A percentile compares a stretch with the other conserved stretches of the same genome.
These are phyloP conservation scores for Hipposideros larvatus DNA, from an alignment of 2,797 vertebrate genomes.

Conservation along the genomic window DNA sequence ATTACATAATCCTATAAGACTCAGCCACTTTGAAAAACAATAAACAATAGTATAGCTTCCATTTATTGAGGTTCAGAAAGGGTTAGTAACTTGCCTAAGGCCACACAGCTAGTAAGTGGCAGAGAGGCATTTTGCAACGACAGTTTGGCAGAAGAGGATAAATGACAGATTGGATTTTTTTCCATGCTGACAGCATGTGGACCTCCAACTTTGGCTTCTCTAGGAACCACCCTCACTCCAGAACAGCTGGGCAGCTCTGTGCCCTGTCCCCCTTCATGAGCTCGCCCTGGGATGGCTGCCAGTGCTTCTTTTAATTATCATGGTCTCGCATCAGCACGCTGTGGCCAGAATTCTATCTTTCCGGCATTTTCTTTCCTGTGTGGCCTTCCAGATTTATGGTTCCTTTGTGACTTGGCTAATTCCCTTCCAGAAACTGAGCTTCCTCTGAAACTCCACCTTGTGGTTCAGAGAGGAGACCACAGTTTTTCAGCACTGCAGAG, in stretches of 20 bases:
- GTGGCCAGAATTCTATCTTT: background rate
- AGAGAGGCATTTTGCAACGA: background rate
- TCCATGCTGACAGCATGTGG: background rate
- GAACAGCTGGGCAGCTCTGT: background rate
- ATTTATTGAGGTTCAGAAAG: background rate
- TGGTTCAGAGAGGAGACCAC: background rate
- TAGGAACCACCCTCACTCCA: background rate
- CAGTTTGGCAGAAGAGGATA: conserved; percentile 60
- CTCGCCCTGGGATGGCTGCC: background rate
- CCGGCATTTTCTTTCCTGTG: conserved; percentile 13
- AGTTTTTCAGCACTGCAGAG: too few species aligned
- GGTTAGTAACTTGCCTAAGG: background rate
- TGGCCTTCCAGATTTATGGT: background rate
- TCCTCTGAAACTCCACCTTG: conserved; percentile 8
- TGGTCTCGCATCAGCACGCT: background rate
- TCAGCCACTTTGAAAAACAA: background rate
- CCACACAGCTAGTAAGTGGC: background rate
- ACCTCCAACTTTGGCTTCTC: background rate
- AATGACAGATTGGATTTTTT: conserved; percentile 43
- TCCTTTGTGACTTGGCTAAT: conserved; percentile 45
- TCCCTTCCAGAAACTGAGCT: conserved; percentile 8
- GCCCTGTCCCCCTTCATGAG: background rate
- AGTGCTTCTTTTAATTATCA: background rate
- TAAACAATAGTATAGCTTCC: background rate
- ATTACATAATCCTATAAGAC: background rate